Conservation (phyloP, 2,797 vertebrate genomes). For the Acipenser oxyrinchus region DNA sequence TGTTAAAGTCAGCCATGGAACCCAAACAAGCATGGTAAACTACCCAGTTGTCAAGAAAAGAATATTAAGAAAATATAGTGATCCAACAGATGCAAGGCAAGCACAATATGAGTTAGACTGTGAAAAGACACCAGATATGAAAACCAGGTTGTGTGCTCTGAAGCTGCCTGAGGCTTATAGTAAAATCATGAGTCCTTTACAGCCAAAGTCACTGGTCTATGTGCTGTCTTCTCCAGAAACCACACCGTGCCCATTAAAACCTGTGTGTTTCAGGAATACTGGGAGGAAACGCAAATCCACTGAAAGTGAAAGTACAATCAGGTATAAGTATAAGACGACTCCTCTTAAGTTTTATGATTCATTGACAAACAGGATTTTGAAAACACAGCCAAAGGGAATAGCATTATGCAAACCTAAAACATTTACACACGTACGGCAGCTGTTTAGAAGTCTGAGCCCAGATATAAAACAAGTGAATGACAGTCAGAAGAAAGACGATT, state of each 20-base stretch:
- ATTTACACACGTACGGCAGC: constrained; percentile 54
- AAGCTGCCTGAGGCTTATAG: constrained; percentile 63
- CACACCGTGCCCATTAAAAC: constrained; percentile 45
- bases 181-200: constrained; percentile 68
- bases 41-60: constrained; percentile 58
- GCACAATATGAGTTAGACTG: constrained; percentile 31
- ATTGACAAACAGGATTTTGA: constrained; percentile 64
- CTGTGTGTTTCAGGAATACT: constrained; percentile 34
- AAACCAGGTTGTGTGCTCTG: constrained; percentile 51
- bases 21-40: constrained; percentile 63
- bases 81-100: constrained; percentile 29
- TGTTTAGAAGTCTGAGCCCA: constrained; percentile 68
- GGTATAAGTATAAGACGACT: constrained; percentile 72
- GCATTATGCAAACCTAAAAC: constrained; percentile 39
- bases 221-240: constrained; percentile 69
- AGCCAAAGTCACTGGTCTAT: constrained; percentile 71
- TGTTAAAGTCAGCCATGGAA: constrained; percentile 77
- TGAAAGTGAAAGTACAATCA: constrained; percentile 50
- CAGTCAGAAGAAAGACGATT: constrained; percentile 19
- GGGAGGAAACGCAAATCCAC: constrained; percentile 47
- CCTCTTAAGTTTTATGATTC: constrained; percentile 71
- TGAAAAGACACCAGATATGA: constrained; percentile 60
- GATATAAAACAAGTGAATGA: constrained; percentile 59
- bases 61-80: constrained; percentile 35
- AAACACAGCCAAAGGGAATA: constrained; percentile 50